Evolutionary conservation across 2,888 invertebrate species (phyloP).

Genomic region (Ligdia adustata): DNA sequence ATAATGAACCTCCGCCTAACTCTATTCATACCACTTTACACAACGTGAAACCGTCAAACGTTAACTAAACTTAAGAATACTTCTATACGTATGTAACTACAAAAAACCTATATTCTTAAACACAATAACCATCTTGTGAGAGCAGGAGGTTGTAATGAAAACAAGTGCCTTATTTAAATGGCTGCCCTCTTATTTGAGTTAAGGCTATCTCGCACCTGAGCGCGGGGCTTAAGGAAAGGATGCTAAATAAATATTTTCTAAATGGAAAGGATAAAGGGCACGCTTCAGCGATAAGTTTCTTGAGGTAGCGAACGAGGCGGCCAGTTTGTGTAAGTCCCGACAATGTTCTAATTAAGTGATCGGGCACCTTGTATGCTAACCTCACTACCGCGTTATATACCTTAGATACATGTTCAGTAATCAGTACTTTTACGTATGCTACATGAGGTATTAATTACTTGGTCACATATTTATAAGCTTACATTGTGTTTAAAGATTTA

Average conservation of each 20-base stretch:
- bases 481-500: conserved; percentile 4
- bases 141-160: conserved; percentile 62
- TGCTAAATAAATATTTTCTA: conserved; percentile 80
- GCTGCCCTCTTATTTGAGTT: conserved; percentile 74
- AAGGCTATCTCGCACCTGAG: conserved; percentile 75
- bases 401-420: not conserved
- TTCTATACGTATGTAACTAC: too few relatives aligned
- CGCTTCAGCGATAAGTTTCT: conserved; percentile 73
- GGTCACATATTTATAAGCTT: not conserved
- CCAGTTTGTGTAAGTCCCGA: conserved; percentile 65
- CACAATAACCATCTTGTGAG: conserved; percentile 41
- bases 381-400: not conserved
- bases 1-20: too few relatives aligned
- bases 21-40: too few relatives aligned
- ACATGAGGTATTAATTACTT: conserved; percentile 20
- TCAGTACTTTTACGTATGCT: not conserved
- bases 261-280: conserved; percentile 77
- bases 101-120: conserved; percentile 14
- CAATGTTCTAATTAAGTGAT: conserved; percentile 71
- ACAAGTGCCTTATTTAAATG: conserved; percentile 74
- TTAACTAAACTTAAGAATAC: too few relatives aligned
- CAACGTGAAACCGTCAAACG: too few relatives aligned
- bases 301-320: conserved; percentile 61
- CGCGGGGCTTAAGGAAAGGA: conserved; percentile 75
- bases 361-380: conserved; percentile 25